Conservation (phyloP, 2,888 invertebrate species). For the Nipponacmea schrenckii region DNA sequence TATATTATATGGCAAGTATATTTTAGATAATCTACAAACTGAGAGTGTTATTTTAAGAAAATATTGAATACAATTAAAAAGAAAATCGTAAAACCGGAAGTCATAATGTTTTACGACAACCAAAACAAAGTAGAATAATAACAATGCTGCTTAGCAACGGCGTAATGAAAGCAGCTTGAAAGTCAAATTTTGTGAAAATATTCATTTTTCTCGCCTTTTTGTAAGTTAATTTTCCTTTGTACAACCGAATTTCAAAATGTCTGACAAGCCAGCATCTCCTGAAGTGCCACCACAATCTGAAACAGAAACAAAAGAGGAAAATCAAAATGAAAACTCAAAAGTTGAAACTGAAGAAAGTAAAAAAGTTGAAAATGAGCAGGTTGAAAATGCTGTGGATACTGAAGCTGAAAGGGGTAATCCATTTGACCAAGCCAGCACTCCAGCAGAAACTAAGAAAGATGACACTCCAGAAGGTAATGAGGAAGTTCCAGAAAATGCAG, state of each 20-base stretch:
- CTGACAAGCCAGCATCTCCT: constrained; percentile 36
- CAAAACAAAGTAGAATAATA: constrained; percentile 8
- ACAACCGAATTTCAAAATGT: constrained; percentile 28
- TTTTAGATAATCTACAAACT: neutral
- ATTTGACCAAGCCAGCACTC: constrained; percentile 21
- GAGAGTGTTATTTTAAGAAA: neutral
- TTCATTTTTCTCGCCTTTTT: too few species aligned
- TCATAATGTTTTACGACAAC: constrained; percentile 1
- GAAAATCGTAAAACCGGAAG: neutral
- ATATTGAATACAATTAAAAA: neutral
- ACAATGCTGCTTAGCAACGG: constrained; percentile 22
- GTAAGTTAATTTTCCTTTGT: too few species aligned
- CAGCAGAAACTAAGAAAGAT: constrained; percentile 22
- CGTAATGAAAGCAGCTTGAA: constrained; percentile 7
- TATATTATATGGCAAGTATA: too few species aligned
- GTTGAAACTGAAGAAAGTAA: constrained; percentile 1
- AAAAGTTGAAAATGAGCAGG: neutral
- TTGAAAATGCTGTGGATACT: neutral
- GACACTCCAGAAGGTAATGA: constrained; percentile 28
- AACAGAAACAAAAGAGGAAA: constrained; percentile 1
- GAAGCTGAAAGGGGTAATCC: neutral
- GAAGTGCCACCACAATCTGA: constrained; percentile 20
- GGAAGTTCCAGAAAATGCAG: constrained; percentile 16
- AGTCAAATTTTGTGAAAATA: too few species aligned
- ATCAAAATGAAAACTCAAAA: constrained; percentile 12